phyloP scores from a whole-genome alignment of 2,113 vertebrate genomes.

The Alces alces region DNA sequence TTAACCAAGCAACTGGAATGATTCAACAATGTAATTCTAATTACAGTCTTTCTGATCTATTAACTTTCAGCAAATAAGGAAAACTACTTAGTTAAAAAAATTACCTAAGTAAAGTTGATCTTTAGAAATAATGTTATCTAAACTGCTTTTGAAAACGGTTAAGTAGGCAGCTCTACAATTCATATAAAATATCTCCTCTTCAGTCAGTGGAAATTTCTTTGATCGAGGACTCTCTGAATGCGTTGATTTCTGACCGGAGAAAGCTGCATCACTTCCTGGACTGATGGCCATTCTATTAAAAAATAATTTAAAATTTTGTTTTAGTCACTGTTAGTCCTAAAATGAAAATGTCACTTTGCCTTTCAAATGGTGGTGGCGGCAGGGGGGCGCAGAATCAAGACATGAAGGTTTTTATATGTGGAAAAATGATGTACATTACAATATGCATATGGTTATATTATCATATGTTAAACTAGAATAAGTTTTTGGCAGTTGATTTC shows the following conservation, averaged over 20 bases:
- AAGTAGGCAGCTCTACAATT: slow-evolving; percentile 91
- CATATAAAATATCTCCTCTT: slow-evolving; percentile 88
- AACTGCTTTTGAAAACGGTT: slow-evolving; percentile 89
- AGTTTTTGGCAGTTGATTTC: neutral
- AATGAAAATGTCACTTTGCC: neutral
- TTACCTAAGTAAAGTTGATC: slow-evolving; percentile 91
- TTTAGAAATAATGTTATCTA: slow-evolving; percentile 90
- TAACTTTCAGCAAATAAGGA: slow-evolving; percentile 11
- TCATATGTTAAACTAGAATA: neutral
- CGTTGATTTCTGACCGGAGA: slow-evolving; percentile 48
- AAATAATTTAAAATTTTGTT: slow-evolving; percentile 40
- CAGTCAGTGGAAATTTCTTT: slow-evolving; percentile 75
- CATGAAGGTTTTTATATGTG: neutral
- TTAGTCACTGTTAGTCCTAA: neutral
- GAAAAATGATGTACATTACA: neutral
- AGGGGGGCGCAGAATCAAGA: neutral
- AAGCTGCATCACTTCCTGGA: slow-evolving; percentile 46
- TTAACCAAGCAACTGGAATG: neutral
- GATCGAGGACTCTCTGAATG: slow-evolving; percentile 42
- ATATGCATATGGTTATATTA: neutral
- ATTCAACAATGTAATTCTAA: slow-evolving; percentile 25
- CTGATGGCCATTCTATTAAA: slow-evolving; percentile 79
- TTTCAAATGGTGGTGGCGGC: neutral
- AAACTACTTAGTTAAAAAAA: neutral
- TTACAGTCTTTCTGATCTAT: slow-evolving; percentile 27